A percentile compares a stretch with the other conserved stretches of the same genome.
Conservation (phyloP, 30 jellyfish, hydroid and myxozoan species). For the Morbakka virulenta region DNA sequence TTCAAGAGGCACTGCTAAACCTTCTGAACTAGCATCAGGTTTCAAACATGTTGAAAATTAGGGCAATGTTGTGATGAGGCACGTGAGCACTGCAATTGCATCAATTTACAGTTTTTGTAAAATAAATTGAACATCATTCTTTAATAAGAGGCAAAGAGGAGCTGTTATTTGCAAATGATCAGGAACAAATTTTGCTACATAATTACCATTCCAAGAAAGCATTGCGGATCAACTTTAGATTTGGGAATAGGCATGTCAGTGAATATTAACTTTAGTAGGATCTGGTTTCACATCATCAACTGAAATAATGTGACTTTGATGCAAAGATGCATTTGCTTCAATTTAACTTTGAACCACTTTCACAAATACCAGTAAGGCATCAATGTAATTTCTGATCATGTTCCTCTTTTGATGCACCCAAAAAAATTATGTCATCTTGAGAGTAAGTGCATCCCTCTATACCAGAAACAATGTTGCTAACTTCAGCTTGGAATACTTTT, state of each 20-base stretch:
- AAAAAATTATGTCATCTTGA: too few relatives aligned
- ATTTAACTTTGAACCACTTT: too few relatives aligned
- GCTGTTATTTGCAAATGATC: too few relatives aligned
- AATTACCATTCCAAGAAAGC: not conserved
- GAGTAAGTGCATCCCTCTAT: constrained; percentile 52
- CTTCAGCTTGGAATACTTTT: constrained; percentile 22
- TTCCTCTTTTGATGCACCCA: too few relatives aligned
- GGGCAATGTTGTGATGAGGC: constrained; percentile 55
- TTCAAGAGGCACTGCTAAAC: constrained; percentile 44
- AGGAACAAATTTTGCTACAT: constrained; percentile 35
- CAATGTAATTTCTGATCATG: too few relatives aligned
- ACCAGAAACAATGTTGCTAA: constrained; percentile 21
- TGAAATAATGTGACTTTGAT: too few relatives aligned
- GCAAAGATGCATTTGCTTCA: too few relatives aligned
- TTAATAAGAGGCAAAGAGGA: too few relatives aligned
- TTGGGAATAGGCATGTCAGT: constrained; percentile 35
- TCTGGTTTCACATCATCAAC: constrained; percentile 37
- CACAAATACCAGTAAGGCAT: too few relatives aligned
- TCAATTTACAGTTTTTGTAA: constrained; percentile 41
- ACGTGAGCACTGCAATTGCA: constrained; percentile 51
- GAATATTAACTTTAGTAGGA: constrained; percentile 30
- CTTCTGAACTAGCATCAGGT: constrained; percentile 47
- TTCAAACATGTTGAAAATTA: constrained; percentile 38
- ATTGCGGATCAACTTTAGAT: too few relatives aligned
- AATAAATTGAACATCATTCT: too few relatives aligned